Percentiles rank a stretch among this genome's conserved stretches.
Conservation (phyloP, 2,797 vertebrate genomes). For the Rhabdomys pumilio region DNA sequence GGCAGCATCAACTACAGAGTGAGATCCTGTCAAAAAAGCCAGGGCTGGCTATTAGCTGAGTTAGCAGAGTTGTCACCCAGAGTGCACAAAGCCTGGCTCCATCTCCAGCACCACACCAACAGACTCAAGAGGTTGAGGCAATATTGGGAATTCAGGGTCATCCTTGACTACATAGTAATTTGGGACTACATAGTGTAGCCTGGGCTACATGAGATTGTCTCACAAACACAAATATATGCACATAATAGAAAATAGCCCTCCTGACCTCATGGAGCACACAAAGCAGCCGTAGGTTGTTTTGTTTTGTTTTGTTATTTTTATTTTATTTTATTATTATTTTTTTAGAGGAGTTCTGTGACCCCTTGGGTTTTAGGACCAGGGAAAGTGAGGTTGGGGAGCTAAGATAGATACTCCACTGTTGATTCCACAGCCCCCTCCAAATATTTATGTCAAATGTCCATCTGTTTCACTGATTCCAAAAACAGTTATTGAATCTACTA, state of each 20-base stretch:
- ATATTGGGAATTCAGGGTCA: background rate
- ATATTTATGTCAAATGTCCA: background rate
- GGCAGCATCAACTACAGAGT: background rate
- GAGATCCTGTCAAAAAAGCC: background rate
- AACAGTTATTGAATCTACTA: background rate
- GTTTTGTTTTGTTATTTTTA: background rate
- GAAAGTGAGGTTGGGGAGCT: background rate
- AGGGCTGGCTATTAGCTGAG: background rate
- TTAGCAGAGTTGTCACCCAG: background rate
- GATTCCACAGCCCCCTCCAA: background rate
- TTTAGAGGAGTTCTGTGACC: background rate
- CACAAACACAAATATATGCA: background rate
- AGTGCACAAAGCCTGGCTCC: background rate
- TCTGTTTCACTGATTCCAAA: background rate
- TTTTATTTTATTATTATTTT: background rate
- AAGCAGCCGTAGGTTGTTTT: background rate
- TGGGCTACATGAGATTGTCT: background rate
- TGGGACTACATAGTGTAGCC: background rate
- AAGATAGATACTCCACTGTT: background rate
- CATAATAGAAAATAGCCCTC: background rate
- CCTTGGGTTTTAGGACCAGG: background rate
- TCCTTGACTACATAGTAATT: background rate
- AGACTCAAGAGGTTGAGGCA: background rate
- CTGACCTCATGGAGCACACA: background rate
- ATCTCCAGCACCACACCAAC: background rate